A percentile compares a stretch with the other conserved stretches of the same genome.
Conservation (phyloP, 2,113 vertebrate genomes). For the Sterna hirundo region DNA sequence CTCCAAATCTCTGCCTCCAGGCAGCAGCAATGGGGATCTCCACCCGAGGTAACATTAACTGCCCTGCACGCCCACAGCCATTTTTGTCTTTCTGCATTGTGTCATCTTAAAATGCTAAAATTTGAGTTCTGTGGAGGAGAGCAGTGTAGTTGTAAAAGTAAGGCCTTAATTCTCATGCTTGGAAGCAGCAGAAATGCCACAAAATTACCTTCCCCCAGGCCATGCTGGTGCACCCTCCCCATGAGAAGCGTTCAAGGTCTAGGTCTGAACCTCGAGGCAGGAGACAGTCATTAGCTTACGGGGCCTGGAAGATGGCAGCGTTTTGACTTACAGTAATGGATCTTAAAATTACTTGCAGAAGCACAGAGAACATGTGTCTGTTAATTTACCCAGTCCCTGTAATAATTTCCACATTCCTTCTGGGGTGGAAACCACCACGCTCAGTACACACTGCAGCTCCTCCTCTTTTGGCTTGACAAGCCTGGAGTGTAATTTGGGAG, state of each 20-base stretch:
- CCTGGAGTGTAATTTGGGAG: slow-evolving; percentile 2
- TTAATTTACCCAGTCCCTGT: slow-evolving; percentile 24
- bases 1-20: neutral
- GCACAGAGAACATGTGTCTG: slow-evolving; percentile 13
- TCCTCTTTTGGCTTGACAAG: slow-evolving; percentile 39
- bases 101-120: neutral
- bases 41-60: accelerated
- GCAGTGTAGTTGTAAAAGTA: neutral
- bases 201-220: neutral
- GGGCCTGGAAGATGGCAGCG: neutral
- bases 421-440: slow-evolving; percentile 4
- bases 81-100: neutral
- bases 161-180: neutral
- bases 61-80: neutral
- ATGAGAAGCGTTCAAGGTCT: accelerated
- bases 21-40: neutral
- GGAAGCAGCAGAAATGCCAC: neutral
- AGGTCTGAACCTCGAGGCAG: neutral
- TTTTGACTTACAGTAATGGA: neutral
- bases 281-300: accelerated
- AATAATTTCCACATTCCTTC: slow-evolving; percentile 62
- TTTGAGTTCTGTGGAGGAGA: neutral
- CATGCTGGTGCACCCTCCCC: no score
- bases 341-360: neutral
- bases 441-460: neutral